phyloP scores from a whole-genome alignment of 1,140 invertebrate genomes.

The Platorchestia sp. region DNA sequence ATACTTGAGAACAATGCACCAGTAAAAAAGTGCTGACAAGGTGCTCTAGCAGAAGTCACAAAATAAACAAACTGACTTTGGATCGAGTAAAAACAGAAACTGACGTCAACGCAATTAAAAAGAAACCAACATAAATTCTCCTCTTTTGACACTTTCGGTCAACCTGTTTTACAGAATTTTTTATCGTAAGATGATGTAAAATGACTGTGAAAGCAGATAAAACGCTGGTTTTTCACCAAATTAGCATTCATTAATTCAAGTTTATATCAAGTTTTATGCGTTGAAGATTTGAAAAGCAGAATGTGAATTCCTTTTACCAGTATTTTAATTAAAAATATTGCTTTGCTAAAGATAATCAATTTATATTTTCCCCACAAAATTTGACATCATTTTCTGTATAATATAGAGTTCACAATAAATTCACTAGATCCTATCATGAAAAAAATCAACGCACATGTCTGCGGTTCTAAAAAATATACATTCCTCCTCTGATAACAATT shows the following conservation, averaged over 20 bases:
- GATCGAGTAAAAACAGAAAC: no score
- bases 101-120: no score
- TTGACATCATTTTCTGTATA: not conserved
- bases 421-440: not conserved
- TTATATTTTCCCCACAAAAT: not conserved
- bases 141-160: no score
- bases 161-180: no score
- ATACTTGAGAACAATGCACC: not conserved
- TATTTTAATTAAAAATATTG: not conserved
- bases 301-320: not conserved
- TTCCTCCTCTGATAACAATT: no score
- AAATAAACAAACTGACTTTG: no score
- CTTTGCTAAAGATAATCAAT: not conserved
- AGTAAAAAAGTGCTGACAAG: not conserved
- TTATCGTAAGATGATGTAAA: no score
- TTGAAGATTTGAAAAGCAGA: not conserved
- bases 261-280: not conserved
- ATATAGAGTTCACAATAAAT: not conserved
- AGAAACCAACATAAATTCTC: no score
- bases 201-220: no score
- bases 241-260: no score
- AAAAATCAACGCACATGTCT: not conserved
- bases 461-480: not conserved
- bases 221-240: no score
- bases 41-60: no score